A percentile compares a stretch with the other conserved stretches of the same genome.
These are phyloP conservation scores for Rhyacophila brunnea DNA, from an alignment of 1,140 invertebrate genomes.

Conservation along the genomic window DNA sequence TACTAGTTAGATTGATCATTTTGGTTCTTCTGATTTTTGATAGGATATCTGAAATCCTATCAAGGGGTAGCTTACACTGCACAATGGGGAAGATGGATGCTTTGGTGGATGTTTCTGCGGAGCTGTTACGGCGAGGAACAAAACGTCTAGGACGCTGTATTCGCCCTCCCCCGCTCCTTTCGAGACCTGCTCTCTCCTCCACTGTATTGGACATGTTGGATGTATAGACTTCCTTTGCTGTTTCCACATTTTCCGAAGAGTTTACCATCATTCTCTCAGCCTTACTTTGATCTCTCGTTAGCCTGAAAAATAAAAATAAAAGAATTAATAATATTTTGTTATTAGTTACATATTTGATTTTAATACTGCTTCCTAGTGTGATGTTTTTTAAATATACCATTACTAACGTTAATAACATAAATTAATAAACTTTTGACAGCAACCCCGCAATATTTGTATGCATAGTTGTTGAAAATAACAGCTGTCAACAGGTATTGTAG, in stretches of 20 bases:
- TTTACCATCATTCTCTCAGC: conserved; percentile 22
- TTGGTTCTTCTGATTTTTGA: conserved; percentile 23
- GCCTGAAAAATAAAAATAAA: conserved; percentile 9
- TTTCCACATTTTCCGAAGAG: conserved; percentile 1
- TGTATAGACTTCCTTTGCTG: too few species aligned
- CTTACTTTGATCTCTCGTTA: conserved; percentile 11
- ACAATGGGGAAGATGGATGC: conserved; percentile 1
- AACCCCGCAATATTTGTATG: too few species aligned
- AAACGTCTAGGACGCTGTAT: conserved; percentile 7
- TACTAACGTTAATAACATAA: too few species aligned
- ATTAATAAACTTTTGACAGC: too few species aligned
- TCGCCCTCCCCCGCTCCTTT: not conserved
- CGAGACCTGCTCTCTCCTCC: conserved; percentile 3
- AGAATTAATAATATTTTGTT: too few species aligned
- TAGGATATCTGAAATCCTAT: conserved; percentile 25
- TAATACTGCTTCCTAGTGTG: too few species aligned
- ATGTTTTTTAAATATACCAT: too few species aligned
- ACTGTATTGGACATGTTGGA: not conserved
- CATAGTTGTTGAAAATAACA: too few species aligned
- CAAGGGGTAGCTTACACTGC: conserved; percentile 28
- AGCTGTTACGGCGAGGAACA: not conserved
- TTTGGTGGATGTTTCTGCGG: not conserved
- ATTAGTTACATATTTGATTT: too few species aligned
- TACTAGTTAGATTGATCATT: not conserved
- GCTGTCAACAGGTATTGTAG: too few species aligned